These are phyloP conservation scores for Pseudocheirus occidentalis DNA, from an alignment of 2,797 vertebrate species.

Conservation along the genomic window DNA sequence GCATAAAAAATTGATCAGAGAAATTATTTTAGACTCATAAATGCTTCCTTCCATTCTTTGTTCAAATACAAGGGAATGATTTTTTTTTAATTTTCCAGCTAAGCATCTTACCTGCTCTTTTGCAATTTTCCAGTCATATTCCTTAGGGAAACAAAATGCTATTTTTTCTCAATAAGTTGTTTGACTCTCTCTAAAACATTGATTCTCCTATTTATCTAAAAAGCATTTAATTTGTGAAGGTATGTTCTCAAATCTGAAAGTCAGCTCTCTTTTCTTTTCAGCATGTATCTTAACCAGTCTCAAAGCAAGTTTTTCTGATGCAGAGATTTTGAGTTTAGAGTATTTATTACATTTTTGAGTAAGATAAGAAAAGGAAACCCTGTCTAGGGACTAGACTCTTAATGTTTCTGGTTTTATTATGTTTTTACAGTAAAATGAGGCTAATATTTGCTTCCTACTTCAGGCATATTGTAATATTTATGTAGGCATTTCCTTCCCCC, in stretches of 20 bases:
- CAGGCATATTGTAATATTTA: conserved; percentile 13
- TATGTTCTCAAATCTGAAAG: conserved; percentile 58
- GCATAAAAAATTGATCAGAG: conserved; percentile 52
- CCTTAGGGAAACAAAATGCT: conserved; percentile 69
- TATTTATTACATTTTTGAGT: conserved; percentile 70
- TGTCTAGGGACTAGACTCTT: conserved; percentile 56
- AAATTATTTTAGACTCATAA: conserved; percentile 68
- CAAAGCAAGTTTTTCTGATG: conserved; percentile 69
- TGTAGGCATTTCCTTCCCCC: neutral
- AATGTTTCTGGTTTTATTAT: conserved; percentile 55
- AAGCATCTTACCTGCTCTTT: conserved; percentile 59
- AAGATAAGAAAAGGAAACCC: conserved; percentile 65
- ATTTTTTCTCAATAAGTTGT: conserved; percentile 63
- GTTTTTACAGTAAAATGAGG: conserved; percentile 50
- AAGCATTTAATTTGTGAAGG: conserved; percentile 65
- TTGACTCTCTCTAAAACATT: conserved; percentile 32
- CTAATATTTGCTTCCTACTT: conserved; percentile 44
- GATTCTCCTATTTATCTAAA: conserved; percentile 63
- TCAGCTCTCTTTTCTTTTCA: conserved; percentile 68
- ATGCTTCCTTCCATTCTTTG: conserved; percentile 71
- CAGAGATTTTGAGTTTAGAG: conserved; percentile 51
- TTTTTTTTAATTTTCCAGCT: conserved; percentile 57
- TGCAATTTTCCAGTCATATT: conserved; percentile 68
- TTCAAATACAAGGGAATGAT: conserved; percentile 68
- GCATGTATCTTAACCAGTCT: conserved; percentile 64